Conservation (phyloP, 2,797 vertebrate genomes). For the Enteromius treurensis region DNA sequence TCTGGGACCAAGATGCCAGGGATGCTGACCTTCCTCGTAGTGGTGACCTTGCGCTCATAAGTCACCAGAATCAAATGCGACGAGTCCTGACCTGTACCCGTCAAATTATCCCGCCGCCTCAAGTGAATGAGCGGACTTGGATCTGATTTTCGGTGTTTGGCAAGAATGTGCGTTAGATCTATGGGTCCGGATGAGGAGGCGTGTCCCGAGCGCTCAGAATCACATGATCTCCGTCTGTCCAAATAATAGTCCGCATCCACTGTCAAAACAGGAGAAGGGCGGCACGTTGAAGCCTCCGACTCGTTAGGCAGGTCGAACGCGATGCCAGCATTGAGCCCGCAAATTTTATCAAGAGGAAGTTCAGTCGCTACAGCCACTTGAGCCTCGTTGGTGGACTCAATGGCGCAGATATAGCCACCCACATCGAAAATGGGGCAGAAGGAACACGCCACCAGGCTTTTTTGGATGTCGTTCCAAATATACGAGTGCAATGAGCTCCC, state of each 20-base stretch:
- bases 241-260: conserved; percentile 69
- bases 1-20: conserved; percentile 94
- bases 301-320: conserved; percentile 77
- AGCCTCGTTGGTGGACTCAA: conserved; percentile 79
- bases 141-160: conserved; percentile 80
- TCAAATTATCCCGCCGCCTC: conserved; percentile 81
- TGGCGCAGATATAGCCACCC: conserved; percentile 84
- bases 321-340: conserved; percentile 83
- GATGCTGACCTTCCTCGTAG: conserved; percentile 87
- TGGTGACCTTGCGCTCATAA: conserved; percentile 87
- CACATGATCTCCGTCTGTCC: conserved; percentile 74
- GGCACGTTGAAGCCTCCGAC: conserved; percentile 60
- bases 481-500: conserved; percentile 89
- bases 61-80: conserved; percentile 91
- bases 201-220: conserved; percentile 76
- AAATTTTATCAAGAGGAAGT: conserved; percentile 90
- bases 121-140: conserved; percentile 85
- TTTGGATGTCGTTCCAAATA: conserved; percentile 89
- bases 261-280: conserved; percentile 61
- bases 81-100: conserved; percentile 87
- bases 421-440: conserved; percentile 89
- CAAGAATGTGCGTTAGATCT: conserved; percentile 87
- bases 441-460: conserved; percentile 82
- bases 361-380: conserved; percentile 90
- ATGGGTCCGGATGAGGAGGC: conserved; percentile 77